Conservation (phyloP, 1,140 invertebrate genomes). For the Zaprionus lachaisei region DNA sequence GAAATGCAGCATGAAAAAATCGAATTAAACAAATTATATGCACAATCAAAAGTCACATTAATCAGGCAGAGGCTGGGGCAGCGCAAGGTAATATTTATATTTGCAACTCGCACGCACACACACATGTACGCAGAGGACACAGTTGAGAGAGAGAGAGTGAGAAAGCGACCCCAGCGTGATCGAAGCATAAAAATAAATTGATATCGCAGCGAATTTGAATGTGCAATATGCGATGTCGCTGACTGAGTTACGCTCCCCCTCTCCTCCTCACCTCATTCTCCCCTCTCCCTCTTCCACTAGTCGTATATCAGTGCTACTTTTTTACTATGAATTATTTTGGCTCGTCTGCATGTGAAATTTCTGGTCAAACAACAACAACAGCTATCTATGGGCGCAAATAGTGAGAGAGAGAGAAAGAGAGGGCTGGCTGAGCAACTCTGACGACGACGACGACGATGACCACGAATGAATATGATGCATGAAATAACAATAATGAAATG, state of each 20-base stretch:
- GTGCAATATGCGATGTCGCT: slow-evolving; percentile 51
- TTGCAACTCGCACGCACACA: slow-evolving; percentile 6
- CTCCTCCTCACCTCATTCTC: no score
- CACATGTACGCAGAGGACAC: neutral
- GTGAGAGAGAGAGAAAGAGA: neutral
- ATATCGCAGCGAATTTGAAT: slow-evolving; percentile 72
- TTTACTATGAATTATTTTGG: slow-evolving; percentile 73
- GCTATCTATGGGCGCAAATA: slow-evolving; percentile 24
- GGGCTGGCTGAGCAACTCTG: slow-evolving; percentile 8
- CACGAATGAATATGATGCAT: slow-evolving; percentile 75
- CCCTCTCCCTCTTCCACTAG: neutral
- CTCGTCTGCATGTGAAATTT: slow-evolving; percentile 67
- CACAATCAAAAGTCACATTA: slow-evolving; percentile 64
- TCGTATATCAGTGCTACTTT: slow-evolving; percentile 55
- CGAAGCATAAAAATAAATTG: slow-evolving; percentile 76
- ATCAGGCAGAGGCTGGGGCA: slow-evolving; percentile 27
- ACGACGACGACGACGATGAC: slow-evolving; percentile 29
- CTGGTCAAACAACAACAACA: slow-evolving; percentile 63
- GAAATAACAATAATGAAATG: slow-evolving; percentile 83
- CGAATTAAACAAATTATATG: slow-evolving; percentile 56
- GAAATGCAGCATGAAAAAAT: slow-evolving; percentile 43
- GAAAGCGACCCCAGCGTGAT: slow-evolving; percentile 17
- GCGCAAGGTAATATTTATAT: slow-evolving; percentile 41
- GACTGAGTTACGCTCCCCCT: slow-evolving; percentile 7
- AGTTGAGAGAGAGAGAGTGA: neutral